Evolutionary conservation across 2,797 vertebrate species (phyloP).

Genomic region (Catharus ustulatus): DNA sequence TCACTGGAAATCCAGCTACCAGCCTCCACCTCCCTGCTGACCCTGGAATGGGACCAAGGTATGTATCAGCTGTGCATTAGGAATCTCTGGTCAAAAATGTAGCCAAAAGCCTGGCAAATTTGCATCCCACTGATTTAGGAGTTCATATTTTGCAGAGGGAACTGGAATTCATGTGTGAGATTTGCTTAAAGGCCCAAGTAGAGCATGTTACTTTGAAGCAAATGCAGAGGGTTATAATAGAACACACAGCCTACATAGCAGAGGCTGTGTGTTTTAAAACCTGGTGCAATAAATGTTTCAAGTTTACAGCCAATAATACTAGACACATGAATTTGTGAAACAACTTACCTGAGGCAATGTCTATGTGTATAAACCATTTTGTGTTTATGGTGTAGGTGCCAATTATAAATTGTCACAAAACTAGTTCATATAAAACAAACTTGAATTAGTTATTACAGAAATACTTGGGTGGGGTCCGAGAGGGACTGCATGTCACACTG

Average conservation of each 20-base stretch:
- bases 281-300: background rate
- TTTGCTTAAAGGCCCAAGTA: background rate
- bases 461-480: background rate
- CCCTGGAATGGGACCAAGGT: accelerated
- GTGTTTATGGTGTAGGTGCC: background rate
- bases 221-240: background rate
- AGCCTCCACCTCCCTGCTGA: accelerated
- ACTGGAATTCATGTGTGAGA: background rate
- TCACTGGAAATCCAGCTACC: accelerated
- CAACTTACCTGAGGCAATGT: background rate
- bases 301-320: background rate
- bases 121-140: background rate
- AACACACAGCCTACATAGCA: accelerated
- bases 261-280: background rate
- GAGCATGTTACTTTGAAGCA: background rate
- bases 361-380: background rate
- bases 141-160: background rate
- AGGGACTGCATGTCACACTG: too few relatives aligned
- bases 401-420: background rate
- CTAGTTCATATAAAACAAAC: background rate
- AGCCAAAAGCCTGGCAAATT: background rate
- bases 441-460: background rate
- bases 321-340: background rate
- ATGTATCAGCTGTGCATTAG: background rate
- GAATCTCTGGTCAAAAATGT: background rate